Evolutionary conservation across 2,888 invertebrate genomes (phyloP).

Genomic region (Meteorus colon): DNA sequence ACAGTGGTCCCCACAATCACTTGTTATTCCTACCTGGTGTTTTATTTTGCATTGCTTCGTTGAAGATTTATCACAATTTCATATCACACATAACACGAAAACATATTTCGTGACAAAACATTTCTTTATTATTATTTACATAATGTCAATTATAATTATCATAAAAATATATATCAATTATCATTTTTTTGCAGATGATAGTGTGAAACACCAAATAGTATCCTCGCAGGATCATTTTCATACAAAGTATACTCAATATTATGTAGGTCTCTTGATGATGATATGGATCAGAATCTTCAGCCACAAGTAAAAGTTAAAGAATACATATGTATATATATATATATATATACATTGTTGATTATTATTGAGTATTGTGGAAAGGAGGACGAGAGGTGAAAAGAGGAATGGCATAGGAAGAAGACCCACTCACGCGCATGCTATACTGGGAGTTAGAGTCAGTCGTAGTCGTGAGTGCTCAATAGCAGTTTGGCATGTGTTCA

Average conservation of each 20-base stretch:
- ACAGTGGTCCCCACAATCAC: background rate
- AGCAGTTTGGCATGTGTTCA: background rate
- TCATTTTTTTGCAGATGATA: too few species aligned
- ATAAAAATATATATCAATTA: background rate
- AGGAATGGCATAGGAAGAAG: background rate
- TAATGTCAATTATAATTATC: background rate
- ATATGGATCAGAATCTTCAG: too few species aligned
- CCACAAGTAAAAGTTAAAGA: background rate
- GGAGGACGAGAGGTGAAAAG: slow-evolving; percentile 8
- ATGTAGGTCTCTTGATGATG: slow-evolving; percentile 1
- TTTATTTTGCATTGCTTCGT: too few species aligned
- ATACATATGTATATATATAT: too few species aligned
- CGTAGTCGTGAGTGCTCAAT: slow-evolving; percentile 9
- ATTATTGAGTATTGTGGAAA: background rate
- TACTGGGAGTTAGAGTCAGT: slow-evolving; percentile 11
- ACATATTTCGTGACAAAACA: too few species aligned
- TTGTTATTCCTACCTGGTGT: background rate
- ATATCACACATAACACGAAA: too few species aligned
- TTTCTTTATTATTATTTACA: too few species aligned
- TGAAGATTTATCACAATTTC: too few species aligned
- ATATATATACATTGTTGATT: background rate
- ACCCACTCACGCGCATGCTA: slow-evolving; percentile 17
- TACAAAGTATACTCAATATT: background rate
- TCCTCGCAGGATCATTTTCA: background rate
- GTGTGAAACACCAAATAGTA: background rate